phyloP scores from a whole-genome alignment of 1,140 invertebrate genomes.

The Atta texana region DNA sequence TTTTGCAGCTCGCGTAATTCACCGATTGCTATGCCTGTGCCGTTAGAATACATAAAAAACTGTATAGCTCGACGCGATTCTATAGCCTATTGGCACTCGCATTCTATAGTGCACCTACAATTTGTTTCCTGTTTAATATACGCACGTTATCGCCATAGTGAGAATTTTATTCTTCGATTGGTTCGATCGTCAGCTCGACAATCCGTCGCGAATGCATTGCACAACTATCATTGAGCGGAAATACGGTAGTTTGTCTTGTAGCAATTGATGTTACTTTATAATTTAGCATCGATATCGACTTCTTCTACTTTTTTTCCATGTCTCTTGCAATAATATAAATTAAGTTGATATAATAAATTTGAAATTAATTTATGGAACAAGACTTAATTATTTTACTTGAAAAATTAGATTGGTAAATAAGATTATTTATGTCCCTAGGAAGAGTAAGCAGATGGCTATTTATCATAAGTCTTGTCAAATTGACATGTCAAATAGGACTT shows the following conservation, averaged over 20 bases:
- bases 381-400: constrained; percentile 4
- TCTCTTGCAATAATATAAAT: neutral
- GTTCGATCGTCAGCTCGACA: constrained; percentile 6
- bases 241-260: constrained; percentile 25
- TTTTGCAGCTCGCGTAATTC: constrained; percentile 74
- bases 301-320: neutral
- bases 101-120: constrained; percentile 15
- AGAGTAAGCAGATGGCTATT: constrained; percentile 13
- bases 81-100: neutral
- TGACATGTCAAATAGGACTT: constrained; percentile 21
- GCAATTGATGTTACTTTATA: neutral
- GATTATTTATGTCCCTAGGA: neutral
- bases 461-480: constrained; percentile 36
- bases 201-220: neutral
- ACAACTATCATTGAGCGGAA: neutral
- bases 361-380: constrained; percentile 18
- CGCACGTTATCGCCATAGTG: neutral
- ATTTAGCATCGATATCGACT: neutral
- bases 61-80: neutral
- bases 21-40: constrained; percentile 54
- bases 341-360: neutral
- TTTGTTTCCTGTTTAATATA: constrained; percentile 58
- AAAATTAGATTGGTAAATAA: constrained; percentile 15
- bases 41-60: constrained; percentile 61
- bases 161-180: constrained; percentile 38